phyloP scores from a whole-genome alignment of 2,113 vertebrate genomes.

The Pantherophis guttatus region DNA sequence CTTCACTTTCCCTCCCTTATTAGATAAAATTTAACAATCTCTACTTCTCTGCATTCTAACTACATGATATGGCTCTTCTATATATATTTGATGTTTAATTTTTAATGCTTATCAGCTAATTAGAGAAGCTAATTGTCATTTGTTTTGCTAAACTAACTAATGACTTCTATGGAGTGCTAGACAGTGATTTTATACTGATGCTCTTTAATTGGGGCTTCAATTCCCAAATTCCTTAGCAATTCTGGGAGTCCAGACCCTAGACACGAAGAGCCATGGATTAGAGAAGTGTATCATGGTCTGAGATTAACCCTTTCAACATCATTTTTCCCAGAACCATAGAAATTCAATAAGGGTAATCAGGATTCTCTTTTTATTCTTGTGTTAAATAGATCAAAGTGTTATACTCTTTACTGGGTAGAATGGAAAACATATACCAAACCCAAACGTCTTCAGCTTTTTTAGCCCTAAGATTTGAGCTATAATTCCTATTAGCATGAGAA shows the following conservation, averaged over 20 bases:
- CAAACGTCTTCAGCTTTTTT: not conserved
- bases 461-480: not conserved
- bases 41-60: not conserved
- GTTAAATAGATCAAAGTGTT: not conserved
- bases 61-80: conserved; percentile 4
- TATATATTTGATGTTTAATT: not conserved
- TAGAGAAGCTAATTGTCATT: not conserved
- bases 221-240: not conserved
- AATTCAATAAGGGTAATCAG: not conserved
- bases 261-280: not conserved
- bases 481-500: not conserved
- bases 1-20: not conserved
- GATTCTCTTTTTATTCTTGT: not conserved
- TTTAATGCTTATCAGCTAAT: not conserved
- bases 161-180: not conserved
- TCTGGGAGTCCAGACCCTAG: not conserved
- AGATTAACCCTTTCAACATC: not conserved
- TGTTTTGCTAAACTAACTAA: not conserved
- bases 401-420: not conserved
- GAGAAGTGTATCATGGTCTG: not conserved
- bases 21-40: not conserved
- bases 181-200: not conserved
- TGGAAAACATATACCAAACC: not conserved
- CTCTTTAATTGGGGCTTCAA: not conserved
- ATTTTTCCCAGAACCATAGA: not conserved